A percentile compares a stretch with the other conserved stretches of the same genome.
Conservation (phyloP, 2,797 vertebrate species). For the Paratrypauchen microcephalus region DNA sequence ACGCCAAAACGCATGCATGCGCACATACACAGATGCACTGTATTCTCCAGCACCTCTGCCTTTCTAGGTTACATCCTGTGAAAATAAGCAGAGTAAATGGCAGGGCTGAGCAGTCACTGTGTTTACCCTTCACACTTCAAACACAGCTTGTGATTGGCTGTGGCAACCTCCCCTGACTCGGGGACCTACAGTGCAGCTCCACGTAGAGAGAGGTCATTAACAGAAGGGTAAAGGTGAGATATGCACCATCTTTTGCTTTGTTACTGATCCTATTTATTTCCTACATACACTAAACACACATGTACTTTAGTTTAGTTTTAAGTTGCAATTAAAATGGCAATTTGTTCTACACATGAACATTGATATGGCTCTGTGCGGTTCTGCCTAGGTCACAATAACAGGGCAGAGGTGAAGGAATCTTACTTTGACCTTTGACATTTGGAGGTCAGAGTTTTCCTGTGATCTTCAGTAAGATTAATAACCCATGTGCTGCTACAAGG, state of each 20-base stretch:
- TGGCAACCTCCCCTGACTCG: constrained; percentile 83
- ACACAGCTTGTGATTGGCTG: constrained; percentile 91
- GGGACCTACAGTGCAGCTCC: constrained; percentile 77
- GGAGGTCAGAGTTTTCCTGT: constrained; percentile 72
- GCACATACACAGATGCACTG: constrained; percentile 70
- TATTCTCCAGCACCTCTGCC: constrained; percentile 74
- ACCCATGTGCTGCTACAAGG: constrained; percentile 49
- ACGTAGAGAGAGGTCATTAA: constrained; percentile 70
- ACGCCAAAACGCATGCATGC: constrained; percentile 42
- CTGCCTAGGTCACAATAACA: constrained; percentile 75
- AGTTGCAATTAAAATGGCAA: background rate
- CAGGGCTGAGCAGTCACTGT: constrained; percentile 81
- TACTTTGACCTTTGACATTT: constrained; percentile 77
- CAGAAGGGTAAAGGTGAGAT: constrained; percentile 22
- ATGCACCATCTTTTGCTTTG: constrained; percentile 29
- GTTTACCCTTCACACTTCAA: constrained; percentile 90
- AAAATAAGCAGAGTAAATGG: constrained; percentile 89
- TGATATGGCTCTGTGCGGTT: constrained; percentile 34
- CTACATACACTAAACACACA: constrained; percentile 28
- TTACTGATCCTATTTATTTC: constrained; percentile 26
- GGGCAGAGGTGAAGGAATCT: constrained; percentile 81
- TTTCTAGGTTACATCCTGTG: constrained; percentile 87
- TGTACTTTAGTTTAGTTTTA: constrained; percentile 22
- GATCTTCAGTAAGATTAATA: constrained; percentile 82
- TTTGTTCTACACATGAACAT: constrained; percentile 7